Percentiles rank a stretch among this genome's conserved stretches.
These are phyloP conservation scores for Carabus problematicus DNA, from an alignment of 2,888 invertebrate species.

Conservation along the genomic window DNA sequence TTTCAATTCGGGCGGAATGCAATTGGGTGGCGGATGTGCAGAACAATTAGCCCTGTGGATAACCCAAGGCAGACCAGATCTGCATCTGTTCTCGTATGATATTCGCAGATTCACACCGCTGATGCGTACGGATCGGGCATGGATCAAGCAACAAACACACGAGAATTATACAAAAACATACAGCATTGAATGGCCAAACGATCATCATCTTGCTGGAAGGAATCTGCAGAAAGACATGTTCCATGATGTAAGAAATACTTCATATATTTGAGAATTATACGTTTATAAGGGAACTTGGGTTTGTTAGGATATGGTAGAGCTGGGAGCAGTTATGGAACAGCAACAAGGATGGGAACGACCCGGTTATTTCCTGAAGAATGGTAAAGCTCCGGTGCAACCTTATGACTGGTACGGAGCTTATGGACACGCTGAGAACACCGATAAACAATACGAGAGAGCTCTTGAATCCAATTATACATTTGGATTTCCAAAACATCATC, in stretches of 20 bases:
- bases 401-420: conserved; percentile 91
- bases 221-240: conserved; percentile 73
- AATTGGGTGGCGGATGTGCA: conserved; percentile 87
- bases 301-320: conserved; percentile 69
- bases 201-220: conserved; percentile 82
- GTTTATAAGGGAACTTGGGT: neutral
- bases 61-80: conserved; percentile 78
- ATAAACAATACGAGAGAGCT: conserved; percentile 72
- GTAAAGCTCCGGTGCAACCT: conserved; percentile 68
- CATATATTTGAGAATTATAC: conserved; percentile 11
- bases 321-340: conserved; percentile 88
- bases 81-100: conserved; percentile 88
- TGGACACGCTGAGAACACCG: conserved; percentile 69
- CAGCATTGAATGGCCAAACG: conserved; percentile 80
- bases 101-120: conserved; percentile 81
- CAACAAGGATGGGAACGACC: conserved; percentile 90
- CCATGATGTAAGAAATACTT: conserved; percentile 63
- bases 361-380: conserved; percentile 73
- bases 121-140: conserved; percentile 73
- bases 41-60: conserved; percentile 89
- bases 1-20: conserved; percentile 92
- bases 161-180: conserved; percentile 92
- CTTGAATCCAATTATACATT: conserved; percentile 81
- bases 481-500: conserved; percentile 80
- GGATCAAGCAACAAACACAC: conserved; percentile 84